Base-by-base conservation (phyloP, 1,140 invertebrate species). In the Calliopsis andreniformis region DNA sequence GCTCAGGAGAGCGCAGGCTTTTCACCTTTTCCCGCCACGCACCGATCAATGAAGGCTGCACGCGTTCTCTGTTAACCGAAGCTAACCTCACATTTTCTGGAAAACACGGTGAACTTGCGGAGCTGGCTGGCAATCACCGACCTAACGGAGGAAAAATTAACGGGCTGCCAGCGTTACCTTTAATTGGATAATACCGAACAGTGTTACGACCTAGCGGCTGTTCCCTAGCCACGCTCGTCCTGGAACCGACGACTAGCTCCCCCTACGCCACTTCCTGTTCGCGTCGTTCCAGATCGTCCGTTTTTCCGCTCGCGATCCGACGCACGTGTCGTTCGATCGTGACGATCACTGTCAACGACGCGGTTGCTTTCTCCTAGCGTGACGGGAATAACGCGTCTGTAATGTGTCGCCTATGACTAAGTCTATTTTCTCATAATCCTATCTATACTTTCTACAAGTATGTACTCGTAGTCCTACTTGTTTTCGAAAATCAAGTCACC, bases 161-260 rank as follows among this genome's bases (percentile, higher is more conserved):
- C 63, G 49, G 51, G 49, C 45, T 35, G 42, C 35, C 59, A 20
- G 55, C 53, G 47, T 77, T 80, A 69, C 59, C 62, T 84, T 77
- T 75, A 83, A 84, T 84, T 84, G 71, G 77, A 76, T 79, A 79
- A 83, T 82, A 79, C 47, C 61, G 69, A 80, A 64, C 59, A 69
- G 35, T 61, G 72, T 79, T 79, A 76, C 80, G 79, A 63, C 6
- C 61, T 67, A 51, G 69, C 43, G 76, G 55, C 67, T 56, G 66
- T 49, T 66, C 45, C 42, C 58, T 53, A 43, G 42, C 28, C 45
- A 45, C 30, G 30, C 67, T 14, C 30, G 23, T 64, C 49, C 70
- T 64, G 45, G 20, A 42, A 51, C 43, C 55, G 32, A 30, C 16
- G 32, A 32, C n/a, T 39, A 42, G 55, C 58, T 59, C 59, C 55